Evolutionary conservation across 2,113 vertebrate genomes (phyloP).

Genomic region (Geothlypis trichas): DNA sequence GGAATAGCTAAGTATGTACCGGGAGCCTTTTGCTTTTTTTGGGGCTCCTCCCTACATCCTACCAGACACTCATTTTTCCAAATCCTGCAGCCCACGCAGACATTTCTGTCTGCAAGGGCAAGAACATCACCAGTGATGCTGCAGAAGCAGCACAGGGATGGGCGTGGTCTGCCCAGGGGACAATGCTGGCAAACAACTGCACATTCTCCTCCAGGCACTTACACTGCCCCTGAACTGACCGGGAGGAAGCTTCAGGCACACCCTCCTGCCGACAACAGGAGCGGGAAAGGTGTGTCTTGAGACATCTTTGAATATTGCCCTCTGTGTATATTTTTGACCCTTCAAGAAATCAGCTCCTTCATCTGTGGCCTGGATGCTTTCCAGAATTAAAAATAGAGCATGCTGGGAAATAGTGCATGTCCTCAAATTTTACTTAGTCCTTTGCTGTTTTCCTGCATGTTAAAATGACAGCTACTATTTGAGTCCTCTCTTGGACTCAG

Average conservation of each 20-base stretch:
- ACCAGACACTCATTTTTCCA: neutral
- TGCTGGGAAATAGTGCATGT: neutral
- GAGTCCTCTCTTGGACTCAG: neutral
- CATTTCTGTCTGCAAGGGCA: neutral
- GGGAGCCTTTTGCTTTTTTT: neutral
- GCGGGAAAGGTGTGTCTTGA: neutral
- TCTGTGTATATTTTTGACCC: neutral
- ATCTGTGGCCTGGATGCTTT: neutral
- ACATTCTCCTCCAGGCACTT: neutral
- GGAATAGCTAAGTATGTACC: neutral
- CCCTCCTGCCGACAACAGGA: neutral
- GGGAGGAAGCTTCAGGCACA: neutral
- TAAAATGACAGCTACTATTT: neutral
- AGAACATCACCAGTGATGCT: neutral
- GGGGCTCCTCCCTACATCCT: neutral
- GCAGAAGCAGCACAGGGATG: neutral
- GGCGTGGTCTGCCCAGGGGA: neutral
- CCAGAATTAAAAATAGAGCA: conserved; percentile 12
- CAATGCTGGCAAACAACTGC: neutral
- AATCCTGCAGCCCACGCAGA: neutral
- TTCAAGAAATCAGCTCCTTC: neutral
- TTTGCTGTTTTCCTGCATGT: neutral
- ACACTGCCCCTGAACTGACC: neutral
- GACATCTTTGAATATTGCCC: neutral
- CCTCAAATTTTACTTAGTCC: neutral